Conservation (phyloP, 2,888 invertebrate species). For the Crossocerus cetratus region DNA sequence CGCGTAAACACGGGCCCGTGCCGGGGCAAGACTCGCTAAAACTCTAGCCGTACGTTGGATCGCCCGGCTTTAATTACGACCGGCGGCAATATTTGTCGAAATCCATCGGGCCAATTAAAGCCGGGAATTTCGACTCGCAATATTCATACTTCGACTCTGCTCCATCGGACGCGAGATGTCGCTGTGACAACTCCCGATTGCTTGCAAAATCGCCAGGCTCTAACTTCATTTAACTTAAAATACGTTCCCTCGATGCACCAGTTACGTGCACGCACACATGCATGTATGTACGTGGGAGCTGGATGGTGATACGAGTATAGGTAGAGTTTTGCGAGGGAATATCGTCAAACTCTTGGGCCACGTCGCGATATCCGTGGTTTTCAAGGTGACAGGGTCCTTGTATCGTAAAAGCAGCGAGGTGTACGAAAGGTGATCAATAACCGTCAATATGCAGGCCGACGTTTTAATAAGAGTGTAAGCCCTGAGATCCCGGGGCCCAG, state of each 20-base stretch:
- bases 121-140: no score
- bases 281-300: no score
- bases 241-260: no score
- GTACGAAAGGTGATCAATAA: conserved; percentile 69
- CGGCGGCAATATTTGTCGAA: conserved; percentile 49
- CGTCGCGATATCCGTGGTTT: conserved; percentile 31
- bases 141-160: no score
- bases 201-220: no score
- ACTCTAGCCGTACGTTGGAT: conserved; percentile 40
- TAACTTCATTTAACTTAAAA: no score
- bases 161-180: no score
- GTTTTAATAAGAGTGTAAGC: conserved; percentile 72
- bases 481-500: conserved; percentile 65
- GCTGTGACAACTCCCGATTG: no score
- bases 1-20: not conserved
- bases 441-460: conserved; percentile 71
- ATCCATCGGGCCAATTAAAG: not conserved
- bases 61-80: conserved; percentile 52
- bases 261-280: no score
- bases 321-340: not conserved
- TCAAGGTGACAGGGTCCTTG: conserved; percentile 48
- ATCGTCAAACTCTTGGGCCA: conserved; percentile 17
- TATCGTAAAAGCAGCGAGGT: conserved; percentile 54
- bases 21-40: conserved; percentile 26
- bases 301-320: no score